These are phyloP conservation scores for Catocala nupta DNA, from an alignment of 2,888 invertebrate species.

Conservation along the genomic window DNA sequence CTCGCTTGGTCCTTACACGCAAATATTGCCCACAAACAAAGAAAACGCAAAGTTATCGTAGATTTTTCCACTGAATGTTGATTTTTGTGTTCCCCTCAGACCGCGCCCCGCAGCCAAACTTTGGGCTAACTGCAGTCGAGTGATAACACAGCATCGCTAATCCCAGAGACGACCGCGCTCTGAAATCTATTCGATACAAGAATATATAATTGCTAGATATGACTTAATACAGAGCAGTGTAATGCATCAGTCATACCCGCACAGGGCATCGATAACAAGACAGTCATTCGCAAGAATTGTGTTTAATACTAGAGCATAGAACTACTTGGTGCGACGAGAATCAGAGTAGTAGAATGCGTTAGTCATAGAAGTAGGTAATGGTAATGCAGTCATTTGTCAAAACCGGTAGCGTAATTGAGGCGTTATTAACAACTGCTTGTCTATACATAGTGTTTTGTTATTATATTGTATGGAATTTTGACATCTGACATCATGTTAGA, in stretches of 20 bases:
- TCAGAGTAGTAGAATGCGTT: slow-evolving; percentile 6
- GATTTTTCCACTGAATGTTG: slow-evolving; percentile 42
- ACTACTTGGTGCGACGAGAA: neutral
- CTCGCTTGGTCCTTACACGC: neutral
- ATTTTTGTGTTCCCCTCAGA: slow-evolving; percentile 43
- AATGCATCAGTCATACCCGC: neutral
- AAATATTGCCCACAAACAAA: slow-evolving; percentile 13
- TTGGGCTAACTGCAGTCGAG: slow-evolving; percentile 73
- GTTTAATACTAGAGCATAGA: neutral
- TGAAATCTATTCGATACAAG: slow-evolving; percentile 65
- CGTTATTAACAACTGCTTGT: neutral
- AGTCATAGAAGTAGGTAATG: slow-evolving; percentile 1
- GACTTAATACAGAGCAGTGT: slow-evolving; percentile 5
- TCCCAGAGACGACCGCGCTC: slow-evolving; percentile 70
- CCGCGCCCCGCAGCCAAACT: slow-evolving; percentile 50
- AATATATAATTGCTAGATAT: slow-evolving; percentile 48
- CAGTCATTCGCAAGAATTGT: no score
- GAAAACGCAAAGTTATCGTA: slow-evolving; percentile 20
- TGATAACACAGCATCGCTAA: slow-evolving; percentile 77
- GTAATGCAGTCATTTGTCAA: slow-evolving; percentile 1
- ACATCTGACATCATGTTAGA: no score
- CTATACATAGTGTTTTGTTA: neutral
- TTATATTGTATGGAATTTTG: neutral
- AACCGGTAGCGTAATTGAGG: slow-evolving; percentile 3
- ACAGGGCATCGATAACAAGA: no score